phyloP scores from a whole-genome alignment of 2,113 vertebrate species.

The Turnix velox region DNA sequence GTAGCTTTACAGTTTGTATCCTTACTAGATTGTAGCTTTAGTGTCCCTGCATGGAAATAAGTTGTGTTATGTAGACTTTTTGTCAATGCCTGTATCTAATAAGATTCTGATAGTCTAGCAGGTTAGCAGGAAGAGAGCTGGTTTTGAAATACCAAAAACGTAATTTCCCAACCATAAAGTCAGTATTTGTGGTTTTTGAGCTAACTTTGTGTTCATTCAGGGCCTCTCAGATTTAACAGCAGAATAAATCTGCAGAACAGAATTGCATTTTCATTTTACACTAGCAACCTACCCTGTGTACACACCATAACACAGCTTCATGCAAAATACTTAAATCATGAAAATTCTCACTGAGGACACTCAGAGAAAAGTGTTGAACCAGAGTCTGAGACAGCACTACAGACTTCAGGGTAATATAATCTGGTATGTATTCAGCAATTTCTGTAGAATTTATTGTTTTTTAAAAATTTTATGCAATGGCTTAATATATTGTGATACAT shows the following conservation, averaged over 20 bases:
- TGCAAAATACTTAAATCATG: neutral
- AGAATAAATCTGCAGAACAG: neutral
- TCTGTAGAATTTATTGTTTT: slow-evolving; percentile 9
- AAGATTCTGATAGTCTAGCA: neutral
- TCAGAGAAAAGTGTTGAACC: neutral
- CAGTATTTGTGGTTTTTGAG: neutral
- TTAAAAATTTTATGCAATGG: slow-evolving; percentile 42
- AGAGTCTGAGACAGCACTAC: neutral
- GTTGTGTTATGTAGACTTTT: neutral
- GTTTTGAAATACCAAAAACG: neutral
- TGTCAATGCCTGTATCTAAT: neutral
- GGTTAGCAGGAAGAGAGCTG: neutral
- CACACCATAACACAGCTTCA: neutral
- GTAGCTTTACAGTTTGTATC: neutral
- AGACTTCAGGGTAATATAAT: neutral
- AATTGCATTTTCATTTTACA: neutral
- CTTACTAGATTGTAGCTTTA: neutral
- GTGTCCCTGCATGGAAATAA: neutral
- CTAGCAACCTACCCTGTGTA: neutral
- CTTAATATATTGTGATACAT: slow-evolving; percentile 43
- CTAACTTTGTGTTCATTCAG: neutral
- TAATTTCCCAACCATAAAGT: neutral
- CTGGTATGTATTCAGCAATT: neutral
- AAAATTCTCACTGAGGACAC: neutral
- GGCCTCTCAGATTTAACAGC: neutral